Evolutionary conservation across 2,113 vertebrate genomes (phyloP), one percentile per base, ranked within the genome.

Genomic region (Dasyurus viverrinus): DNA sequence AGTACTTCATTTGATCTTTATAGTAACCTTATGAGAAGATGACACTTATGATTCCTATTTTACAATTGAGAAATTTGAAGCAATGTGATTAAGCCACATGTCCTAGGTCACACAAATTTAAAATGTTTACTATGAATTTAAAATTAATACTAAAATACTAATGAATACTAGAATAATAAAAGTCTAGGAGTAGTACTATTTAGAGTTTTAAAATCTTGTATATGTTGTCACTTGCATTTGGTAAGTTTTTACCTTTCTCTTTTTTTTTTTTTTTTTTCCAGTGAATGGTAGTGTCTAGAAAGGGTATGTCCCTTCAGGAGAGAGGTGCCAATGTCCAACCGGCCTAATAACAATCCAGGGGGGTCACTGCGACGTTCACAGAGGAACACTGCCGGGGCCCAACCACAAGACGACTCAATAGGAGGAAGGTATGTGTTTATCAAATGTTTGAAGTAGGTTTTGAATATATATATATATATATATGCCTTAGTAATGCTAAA

Each of bases 301-400:
- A 99, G 99, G 99, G 99, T 99, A 99, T 99, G 99, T 99, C 99
- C 99, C 99, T 99, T 99, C 99, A 99, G 99, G 99, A 99, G 99
- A 99, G 99, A 99, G 99, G 99, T 99, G 99, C 99, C 99, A 99
- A 99, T 99, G 99, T 99, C 99, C 99, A 99, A 99, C 99, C 99
- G 99, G 99, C 99, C 99, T 99, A 99, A 99, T 99, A 99, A 99
- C 99, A 99, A 99, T 99, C 99, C 99, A 99, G 99, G 99, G 99
- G 99, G 99, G 99, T 99, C 99, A 99, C 99, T 99, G 99, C 99
- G 99, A 99, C 99, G 99, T 99, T 99, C 99, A 99, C 99, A 99
- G 99, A 99, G 99, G 99, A 99, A 99, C 99, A 99, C 99, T 99
- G 99, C 99, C 98, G 99, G 99, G 99, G 99, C 99, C 99, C 99